Base-by-base conservation (phyloP, 2,888 invertebrate species). In the Harpalus rufipes region DNA sequence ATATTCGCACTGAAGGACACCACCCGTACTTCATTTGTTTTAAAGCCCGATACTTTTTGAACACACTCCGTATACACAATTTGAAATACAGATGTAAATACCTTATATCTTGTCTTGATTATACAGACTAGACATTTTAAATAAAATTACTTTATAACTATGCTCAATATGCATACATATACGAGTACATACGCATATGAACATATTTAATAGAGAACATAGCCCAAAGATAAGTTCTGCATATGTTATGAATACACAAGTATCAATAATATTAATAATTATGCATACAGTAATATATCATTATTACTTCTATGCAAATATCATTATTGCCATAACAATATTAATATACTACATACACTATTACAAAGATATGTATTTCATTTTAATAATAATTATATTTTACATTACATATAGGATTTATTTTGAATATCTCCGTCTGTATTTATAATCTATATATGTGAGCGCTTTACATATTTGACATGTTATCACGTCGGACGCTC, bases 231-330 rank as follows among this genome's bases (percentile, higher is more conserved):
- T 51, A 51, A 51, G 4, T 51, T 12, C 44, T 12, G 7, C 44
- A 44, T 44, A 44, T 44, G 44, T 44, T 44, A 51, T 51, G 44
- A 51, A 51, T 51, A 51, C 12, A 51, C 44, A 51, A 51, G 44
- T 51, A 51, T 51, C 10, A 51, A 51, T 51, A 51, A 51, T 51
- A 51, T 51, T 51, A 51, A 10, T 51, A 51, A 51, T 51, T 51
- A 51, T 51, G 44, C 44, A 8, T 51, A 51, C 12, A 51, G 2
- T 12, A 51, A 51, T 51, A 51, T 51, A 51, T 51, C 44, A 51
- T 51, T 12, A 51, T 51, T 5, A 51, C 44, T 51, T 51, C 1
- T 51, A 51, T 51, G 44, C 44, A 51, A 51, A 51, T 51, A 51
- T 51, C 32, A 32, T 12, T 51, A 12, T 12, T 8, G 44, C 10